Evolutionary conservation across 1,140 invertebrate genomes (phyloP), one percentile per base, ranked within the genome.

Genomic region (Rhagoletis pomonella): DNA sequence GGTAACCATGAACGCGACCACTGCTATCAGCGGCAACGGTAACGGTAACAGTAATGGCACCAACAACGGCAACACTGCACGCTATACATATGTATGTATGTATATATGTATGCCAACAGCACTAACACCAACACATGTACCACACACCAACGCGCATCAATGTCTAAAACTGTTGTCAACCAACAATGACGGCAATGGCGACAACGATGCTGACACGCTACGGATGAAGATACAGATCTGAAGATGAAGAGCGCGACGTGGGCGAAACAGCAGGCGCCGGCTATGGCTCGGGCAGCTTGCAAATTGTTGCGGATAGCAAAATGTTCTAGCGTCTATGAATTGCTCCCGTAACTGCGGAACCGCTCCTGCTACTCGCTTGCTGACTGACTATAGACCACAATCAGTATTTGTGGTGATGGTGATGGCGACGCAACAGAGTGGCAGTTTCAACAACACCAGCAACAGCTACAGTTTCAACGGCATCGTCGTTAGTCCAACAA

Each of bases 1-100:
- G 91, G 91, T 92, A 92, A 92, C 91, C 90, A 92, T 92, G 91
- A 92, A 92, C 91, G 90, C 91, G 91, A 92, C 91, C 91, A 90
- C 91, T 91, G 91, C 90, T 81, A 90, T 91, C 89, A 90, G 62
- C 44, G 44, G 90, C 90, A 55, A 17, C 19, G 47, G 69, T 69
- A 73, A 29, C 67, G 65, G 59, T 65, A 67, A 44, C 62, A n/a
- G 55, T 50, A 29, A 3, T 17, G 17, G 90, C 90, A 55, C 17
- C 55, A n/a, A 58, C 58, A 58, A 14, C 50, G 47, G 59, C 67
- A 67, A n/a, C 62, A n/a, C 5, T 29, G 1, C 2, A 55, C 50
- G 55, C 65, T 14, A 14, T 17, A 14, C 42, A 29, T 29, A 1
- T 67, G 29, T 67, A 1, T 67, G 29, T 67, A 67, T 42, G 65